Evolutionary conservation across 53 echinoderm and acorn worm genomes (phyloP), one percentile per base, ranked within the genome.

Genomic region (Pentamera pediparva): DNA sequence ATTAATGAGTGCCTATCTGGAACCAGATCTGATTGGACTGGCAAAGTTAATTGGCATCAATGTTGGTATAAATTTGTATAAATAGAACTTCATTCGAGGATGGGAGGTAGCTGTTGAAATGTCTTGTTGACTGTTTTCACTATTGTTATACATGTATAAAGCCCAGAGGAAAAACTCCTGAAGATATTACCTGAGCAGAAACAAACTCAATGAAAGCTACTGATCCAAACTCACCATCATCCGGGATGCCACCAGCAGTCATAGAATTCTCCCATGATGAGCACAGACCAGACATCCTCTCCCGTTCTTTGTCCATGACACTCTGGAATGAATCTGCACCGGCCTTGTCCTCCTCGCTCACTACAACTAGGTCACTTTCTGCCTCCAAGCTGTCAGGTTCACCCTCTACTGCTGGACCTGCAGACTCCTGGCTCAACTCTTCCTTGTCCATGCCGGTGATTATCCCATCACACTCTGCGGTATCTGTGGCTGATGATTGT

Each of bases 261-360:
- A 65, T 21, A 27, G 40, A 36, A 2, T 30, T 55, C 39, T 83
- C 79, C 92, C 92, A 92, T 18, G 72, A 65, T 9, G 49, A 67
- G 30, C 89, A 86, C 22, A 75, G 35, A 18, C 52, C 58, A 21
- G 58, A 70, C 63, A 92, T 50, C 65, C 78, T 72, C 12, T 56
- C 61, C 1, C 77, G 86, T 51, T 89, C 89, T 13, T 37, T 70
- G 15, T 45, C 34, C 51, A 92, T 65, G 36, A 89, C 58, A 17
- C 57, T 73, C 45, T 89, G 70, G 64, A 85, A 92, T 56, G 86
- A 77, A 21, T 75, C 75, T 3, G 89, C 81, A 63, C 89, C 83
- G 54, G 83, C 78, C 37, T 59, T 56, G 32, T 81, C 81, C 9
- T 60, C 61, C 39, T 56, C 17, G 39, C 58, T 70, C 6, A 59